These are phyloP conservation scores for Hirudo medicinalis DNA, from an alignment of 1,140 invertebrate genomes.

Conservation along the genomic window DNA sequence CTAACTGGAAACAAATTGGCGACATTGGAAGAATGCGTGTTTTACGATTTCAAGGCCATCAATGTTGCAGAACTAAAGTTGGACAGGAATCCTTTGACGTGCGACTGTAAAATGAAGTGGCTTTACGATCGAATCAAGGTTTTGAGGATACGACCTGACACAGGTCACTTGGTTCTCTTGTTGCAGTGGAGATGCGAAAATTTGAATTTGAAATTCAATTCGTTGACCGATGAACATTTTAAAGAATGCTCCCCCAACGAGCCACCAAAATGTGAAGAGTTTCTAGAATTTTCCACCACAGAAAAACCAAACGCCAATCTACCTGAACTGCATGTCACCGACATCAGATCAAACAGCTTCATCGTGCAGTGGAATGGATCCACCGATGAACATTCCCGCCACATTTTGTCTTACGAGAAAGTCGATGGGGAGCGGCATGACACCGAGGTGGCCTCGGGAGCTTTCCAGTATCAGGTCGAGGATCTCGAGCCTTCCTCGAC, in stretches of 20 bases:
- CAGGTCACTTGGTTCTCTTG: not conserved
- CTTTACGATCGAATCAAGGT: conserved; percentile 4
- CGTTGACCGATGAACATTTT: conserved; percentile 11
- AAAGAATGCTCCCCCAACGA: not conserved
- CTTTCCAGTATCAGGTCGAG: no score
- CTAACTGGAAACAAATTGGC: conserved; percentile 5
- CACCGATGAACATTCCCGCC: no score
- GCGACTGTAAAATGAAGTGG: conserved; percentile 12
- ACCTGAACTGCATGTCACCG: not conserved
- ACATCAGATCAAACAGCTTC: conserved; percentile 1
- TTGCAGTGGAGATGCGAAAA: conserved; percentile 13
- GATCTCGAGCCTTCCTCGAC: no score
- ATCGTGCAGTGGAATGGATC: not conserved
- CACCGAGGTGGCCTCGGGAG: no score
- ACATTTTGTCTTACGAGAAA: no score
- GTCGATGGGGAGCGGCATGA: no score
- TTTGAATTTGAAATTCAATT: not conserved
- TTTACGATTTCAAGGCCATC: conserved; percentile 8
- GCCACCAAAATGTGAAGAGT: conserved; percentile 2
- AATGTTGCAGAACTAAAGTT: conserved; percentile 5
- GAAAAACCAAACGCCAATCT: not conserved
- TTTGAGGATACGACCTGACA: not conserved
- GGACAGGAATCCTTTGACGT: conserved; percentile 6
- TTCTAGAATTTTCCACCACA: not conserved
- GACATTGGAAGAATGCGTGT: conserved; percentile 15